Conservation (phyloP, 1,140 invertebrate species). For the Drosophila suzukii region DNA sequence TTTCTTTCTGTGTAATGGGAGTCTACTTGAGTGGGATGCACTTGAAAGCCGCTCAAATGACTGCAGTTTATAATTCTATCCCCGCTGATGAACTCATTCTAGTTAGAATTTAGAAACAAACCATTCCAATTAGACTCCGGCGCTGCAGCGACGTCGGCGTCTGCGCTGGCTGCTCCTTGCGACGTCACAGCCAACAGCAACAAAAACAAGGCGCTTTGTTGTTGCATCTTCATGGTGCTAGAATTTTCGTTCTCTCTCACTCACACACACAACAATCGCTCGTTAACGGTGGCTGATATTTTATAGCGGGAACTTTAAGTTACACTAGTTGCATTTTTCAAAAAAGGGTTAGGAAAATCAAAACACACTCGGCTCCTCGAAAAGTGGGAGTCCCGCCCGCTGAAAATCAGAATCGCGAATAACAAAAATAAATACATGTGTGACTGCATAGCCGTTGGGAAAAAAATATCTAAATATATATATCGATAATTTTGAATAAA, state of each 20-base stretch:
- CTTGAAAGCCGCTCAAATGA: slow-evolving; percentile 10
- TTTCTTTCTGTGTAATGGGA: background rate
- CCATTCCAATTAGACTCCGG: slow-evolving; percentile 60
- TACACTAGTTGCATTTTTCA: slow-evolving; percentile 35
- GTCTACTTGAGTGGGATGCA: slow-evolving; percentile 15
- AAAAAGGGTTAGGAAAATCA: background rate
- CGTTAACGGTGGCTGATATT: background rate
- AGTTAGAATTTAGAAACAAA: slow-evolving; percentile 33
- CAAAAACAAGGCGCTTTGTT: slow-evolving; percentile 48
- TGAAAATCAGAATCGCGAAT: slow-evolving; percentile 18
- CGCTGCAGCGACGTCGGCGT: slow-evolving; percentile 27
- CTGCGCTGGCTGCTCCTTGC: slow-evolving; percentile 55
- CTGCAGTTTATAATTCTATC: slow-evolving; percentile 53
- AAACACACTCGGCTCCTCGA: background rate
- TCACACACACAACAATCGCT: slow-evolving; percentile 9
- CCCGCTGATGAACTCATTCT: slow-evolving; percentile 61
- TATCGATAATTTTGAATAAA: too few species aligned
- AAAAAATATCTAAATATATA: background rate
- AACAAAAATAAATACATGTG: background rate
- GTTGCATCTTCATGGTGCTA: slow-evolving; percentile 39
- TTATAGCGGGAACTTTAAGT: background rate
- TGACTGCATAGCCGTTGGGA: background rate
- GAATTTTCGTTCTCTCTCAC: background rate
- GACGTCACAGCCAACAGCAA: slow-evolving; percentile 47
- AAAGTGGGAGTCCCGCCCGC: background rate